These are phyloP conservation scores for Hycleus phaleratus DNA, from an alignment of 1,140 invertebrate species.

Conservation along the genomic window DNA sequence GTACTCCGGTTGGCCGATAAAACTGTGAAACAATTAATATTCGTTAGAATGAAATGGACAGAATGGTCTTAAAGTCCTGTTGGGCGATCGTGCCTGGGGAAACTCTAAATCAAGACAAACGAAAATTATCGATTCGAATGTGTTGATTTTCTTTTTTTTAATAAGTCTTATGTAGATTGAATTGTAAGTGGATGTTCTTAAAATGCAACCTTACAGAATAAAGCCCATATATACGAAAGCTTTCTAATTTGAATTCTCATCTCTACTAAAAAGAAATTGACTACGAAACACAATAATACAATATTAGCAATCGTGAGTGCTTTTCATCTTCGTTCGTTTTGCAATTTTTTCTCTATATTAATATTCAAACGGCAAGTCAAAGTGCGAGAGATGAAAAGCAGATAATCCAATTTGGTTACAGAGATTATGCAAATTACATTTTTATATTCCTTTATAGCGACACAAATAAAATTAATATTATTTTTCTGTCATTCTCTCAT, in stretches of 20 bases:
- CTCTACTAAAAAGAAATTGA: constrained; percentile 8
- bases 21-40: constrained; percentile 11
- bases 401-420: constrained; percentile 12
- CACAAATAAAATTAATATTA: no score
- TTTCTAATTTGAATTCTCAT: no score
- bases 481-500: no score
- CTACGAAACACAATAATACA: constrained; percentile 13
- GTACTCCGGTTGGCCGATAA: constrained; percentile 2
- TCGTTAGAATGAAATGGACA: constrained; percentile 1
- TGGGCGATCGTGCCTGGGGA: no score
- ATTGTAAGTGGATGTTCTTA: no score
- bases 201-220: no score
- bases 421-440: constrained; percentile 15
- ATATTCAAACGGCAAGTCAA: constrained; percentile 4
- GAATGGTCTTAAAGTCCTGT: no score
- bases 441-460: constrained; percentile 10
- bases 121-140: no score
- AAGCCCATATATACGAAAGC: no score
- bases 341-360: constrained; percentile 8
- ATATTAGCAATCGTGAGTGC: constrained; percentile 13
- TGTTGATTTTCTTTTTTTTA: no score
- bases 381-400: constrained; percentile 7
- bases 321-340: background rate
- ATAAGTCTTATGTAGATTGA: no score
- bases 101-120: no score